These are phyloP conservation scores for Peromyscus polionotus DNA, from an alignment of 2,113 vertebrate species.

Conservation along the genomic window DNA sequence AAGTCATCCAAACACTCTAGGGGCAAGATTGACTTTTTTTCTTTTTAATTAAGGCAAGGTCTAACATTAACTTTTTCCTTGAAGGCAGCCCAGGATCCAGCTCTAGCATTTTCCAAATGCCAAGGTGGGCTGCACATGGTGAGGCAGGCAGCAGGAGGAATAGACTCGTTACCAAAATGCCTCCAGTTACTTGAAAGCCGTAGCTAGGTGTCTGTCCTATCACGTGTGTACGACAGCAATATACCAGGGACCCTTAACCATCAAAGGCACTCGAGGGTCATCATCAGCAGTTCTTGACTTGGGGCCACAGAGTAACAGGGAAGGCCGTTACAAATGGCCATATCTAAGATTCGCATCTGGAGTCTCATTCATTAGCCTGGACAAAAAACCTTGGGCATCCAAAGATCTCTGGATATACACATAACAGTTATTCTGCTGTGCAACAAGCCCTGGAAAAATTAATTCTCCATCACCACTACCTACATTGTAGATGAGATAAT, in stretches of 20 bases:
- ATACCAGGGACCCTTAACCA: neutral
- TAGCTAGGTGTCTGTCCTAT: neutral
- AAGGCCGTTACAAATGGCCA: rapidly evolving
- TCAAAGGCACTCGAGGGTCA: neutral
- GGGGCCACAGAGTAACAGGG: neutral
- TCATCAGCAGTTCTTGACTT: neutral
- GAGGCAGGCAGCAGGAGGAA: neutral
- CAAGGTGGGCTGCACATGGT: neutral
- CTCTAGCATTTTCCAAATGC: slow-evolving; percentile 1
- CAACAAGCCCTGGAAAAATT: neutral
- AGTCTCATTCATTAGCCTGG: neutral
- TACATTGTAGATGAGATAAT: neutral
- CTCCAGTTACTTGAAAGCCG: neutral
- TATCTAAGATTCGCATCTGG: neutral
- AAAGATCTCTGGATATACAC: neutral
- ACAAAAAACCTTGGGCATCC: neutral
- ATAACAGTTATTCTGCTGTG: neutral
- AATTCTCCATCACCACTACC: neutral
- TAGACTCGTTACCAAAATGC: neutral
- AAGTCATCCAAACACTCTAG: neutral
- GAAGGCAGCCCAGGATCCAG: neutral
- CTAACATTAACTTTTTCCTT: slow-evolving; percentile 8
- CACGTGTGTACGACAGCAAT: neutral
- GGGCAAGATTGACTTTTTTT: neutral
- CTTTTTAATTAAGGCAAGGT: neutral